phyloP scores from a whole-genome alignment of 2,888 invertebrate genomes.

The Alentia gelatinosa region DNA sequence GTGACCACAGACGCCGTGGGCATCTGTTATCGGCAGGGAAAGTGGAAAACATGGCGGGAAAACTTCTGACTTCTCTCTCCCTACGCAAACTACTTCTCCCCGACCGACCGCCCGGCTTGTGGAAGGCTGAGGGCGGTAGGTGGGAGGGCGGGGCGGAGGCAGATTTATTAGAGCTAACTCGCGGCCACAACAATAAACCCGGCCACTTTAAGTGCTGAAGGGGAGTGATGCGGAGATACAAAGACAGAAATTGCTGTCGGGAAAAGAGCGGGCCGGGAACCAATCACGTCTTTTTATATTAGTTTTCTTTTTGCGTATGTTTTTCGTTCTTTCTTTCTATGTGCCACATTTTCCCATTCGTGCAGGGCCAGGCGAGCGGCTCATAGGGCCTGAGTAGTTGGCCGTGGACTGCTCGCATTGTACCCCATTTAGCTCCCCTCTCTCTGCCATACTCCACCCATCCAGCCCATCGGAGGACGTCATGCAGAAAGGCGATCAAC shows the following conservation, averaged over 20 bases:
- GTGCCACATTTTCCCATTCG: not conserved
- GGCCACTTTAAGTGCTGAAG: not conserved
- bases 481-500: constrained; percentile 38
- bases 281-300: not conserved
- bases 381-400: not conserved
- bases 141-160: not conserved
- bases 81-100: not conserved
- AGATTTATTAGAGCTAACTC: not conserved
- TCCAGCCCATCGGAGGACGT: not conserved
- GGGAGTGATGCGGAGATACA: not conserved
- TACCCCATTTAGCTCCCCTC: constrained; percentile 24
- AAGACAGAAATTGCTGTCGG: not conserved
- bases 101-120: not conserved
- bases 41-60: not conserved
- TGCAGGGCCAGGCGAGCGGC: not conserved
- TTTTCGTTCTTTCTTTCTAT: not conserved
- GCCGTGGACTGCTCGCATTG: not conserved
- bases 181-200: not conserved
- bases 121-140: not conserved
- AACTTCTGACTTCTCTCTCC: constrained; percentile 29
- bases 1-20: not conserved
- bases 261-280: not conserved
- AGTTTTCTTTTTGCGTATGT: no score
- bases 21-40: not conserved
- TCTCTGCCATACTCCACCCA: no score